phyloP scores from a whole-genome alignment of 2,888 invertebrate species.

The Nomada ferruginata region DNA sequence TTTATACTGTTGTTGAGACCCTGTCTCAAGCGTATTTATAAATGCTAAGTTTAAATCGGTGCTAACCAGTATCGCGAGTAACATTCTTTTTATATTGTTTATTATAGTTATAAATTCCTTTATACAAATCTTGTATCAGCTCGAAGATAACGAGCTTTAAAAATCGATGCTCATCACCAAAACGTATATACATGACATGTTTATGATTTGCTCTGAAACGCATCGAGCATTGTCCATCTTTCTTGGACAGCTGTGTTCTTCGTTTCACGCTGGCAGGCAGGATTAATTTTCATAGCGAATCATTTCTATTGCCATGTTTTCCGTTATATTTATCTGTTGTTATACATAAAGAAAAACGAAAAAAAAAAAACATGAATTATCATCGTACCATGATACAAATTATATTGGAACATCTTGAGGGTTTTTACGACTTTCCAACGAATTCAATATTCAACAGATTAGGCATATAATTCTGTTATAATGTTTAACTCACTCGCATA shows the following conservation, averaged over 20 bases:
- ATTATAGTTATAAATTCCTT: conserved; percentile 25
- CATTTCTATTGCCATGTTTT: not conserved
- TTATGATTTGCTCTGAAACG: conserved; percentile 15
- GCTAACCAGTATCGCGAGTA: conserved; percentile 27
- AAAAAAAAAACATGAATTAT: conserved; percentile 8
- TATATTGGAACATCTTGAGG: not conserved
- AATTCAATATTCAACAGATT: too few species aligned
- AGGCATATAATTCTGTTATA: too few species aligned
- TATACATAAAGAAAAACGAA: not conserved
- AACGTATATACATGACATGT: conserved; percentile 12
- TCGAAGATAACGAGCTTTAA: conserved; percentile 24
- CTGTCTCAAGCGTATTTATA: conserved; percentile 82
- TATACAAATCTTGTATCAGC: conserved; percentile 5
- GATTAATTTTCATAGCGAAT: conserved; percentile 17
- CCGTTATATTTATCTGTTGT: conserved; percentile 23
- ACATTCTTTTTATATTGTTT: conserved; percentile 23
- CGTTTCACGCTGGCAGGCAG: too few species aligned
- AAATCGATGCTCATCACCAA: conserved; percentile 21
- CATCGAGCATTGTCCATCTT: not conserved
- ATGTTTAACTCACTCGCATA: too few species aligned
- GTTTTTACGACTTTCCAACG: not conserved
- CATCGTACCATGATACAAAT: conserved; percentile 16
- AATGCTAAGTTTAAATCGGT: conserved; percentile 29
- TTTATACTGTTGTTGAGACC: conserved; percentile 91
- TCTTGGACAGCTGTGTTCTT: not conserved